Conservation (phyloP, 2,113 vertebrate genomes). For the Percopsis transmontana region DNA sequence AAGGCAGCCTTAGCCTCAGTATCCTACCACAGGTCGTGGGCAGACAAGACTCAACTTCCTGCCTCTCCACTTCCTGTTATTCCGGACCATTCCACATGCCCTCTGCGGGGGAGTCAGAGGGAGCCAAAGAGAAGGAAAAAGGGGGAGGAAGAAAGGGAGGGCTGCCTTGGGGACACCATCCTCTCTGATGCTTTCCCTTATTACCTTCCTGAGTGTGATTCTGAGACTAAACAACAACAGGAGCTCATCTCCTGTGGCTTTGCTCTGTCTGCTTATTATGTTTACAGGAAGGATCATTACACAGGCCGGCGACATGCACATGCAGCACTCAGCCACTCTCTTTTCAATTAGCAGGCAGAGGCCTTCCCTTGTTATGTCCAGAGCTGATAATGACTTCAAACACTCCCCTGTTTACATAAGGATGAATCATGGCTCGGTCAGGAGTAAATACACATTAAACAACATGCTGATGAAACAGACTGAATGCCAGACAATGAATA, state of each 20-base stretch:
- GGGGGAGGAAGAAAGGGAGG: constrained; percentile 55
- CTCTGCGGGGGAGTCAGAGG: constrained; percentile 43
- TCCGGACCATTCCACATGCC: constrained; percentile 68
- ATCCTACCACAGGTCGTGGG: constrained; percentile 70
- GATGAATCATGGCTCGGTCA: constrained; percentile 57
- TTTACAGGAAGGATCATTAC: constrained; percentile 69
- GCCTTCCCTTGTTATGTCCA: constrained; percentile 60
- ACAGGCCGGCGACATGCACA: constrained; percentile 38
- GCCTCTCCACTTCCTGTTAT: constrained; percentile 81
- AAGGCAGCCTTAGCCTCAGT: constrained; percentile 43
- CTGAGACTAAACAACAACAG: constrained; percentile 80
- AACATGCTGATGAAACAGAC: constrained; percentile 34
- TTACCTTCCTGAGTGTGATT: constrained; percentile 64
- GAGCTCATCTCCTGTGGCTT: constrained; percentile 65
- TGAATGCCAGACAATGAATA: constrained; percentile 19
- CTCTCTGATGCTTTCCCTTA: constrained; percentile 69
- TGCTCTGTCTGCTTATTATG: constrained; percentile 49
- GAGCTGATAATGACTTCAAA: constrained; percentile 56
- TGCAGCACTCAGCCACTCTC: constrained; percentile 45
- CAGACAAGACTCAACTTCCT: constrained; percentile 78
- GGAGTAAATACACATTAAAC: constrained; percentile 39
- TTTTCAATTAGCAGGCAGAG: constrained; percentile 54
- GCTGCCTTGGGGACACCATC: constrained; percentile 70
- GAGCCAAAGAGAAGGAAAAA: constrained; percentile 26
- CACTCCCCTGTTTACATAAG: constrained; percentile 63